A percentile compares a stretch with the other conserved stretches of the same genome.
Conservation (phyloP, 2,888 invertebrate genomes). For the Apotomis turbidana region DNA sequence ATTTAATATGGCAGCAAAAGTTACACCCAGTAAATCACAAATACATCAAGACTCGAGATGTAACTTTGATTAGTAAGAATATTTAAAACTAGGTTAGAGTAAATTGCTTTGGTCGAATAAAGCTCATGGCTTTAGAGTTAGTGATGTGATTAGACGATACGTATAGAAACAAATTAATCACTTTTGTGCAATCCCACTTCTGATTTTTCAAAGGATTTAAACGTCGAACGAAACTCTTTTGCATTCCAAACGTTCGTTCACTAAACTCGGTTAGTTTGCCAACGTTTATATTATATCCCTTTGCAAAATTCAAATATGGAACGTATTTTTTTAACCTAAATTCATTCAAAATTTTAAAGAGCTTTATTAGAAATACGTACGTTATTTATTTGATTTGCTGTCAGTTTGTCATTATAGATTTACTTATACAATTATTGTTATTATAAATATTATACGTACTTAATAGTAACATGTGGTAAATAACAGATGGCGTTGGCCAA, state of each 20-base stretch:
- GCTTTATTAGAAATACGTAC: background rate
- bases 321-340: no score
- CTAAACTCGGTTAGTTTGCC: background rate
- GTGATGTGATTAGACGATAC: conserved; percentile 25
- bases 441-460: background rate
- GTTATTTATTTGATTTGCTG: background rate
- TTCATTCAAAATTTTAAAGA: background rate
- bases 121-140: conserved; percentile 49
- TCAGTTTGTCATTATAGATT: background rate
- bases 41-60: conserved; percentile 60
- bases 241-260: no score
- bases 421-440: background rate
- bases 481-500: background rate
- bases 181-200: conserved; percentile 21
- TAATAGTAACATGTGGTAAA: background rate
- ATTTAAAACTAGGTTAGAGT: conserved; percentile 61
- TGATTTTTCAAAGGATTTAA: background rate
- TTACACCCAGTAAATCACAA: conserved; percentile 57
- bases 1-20: conserved; percentile 60
- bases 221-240: background rate
- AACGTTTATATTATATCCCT: background rate
- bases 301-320: background rate
- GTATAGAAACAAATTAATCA: conserved; percentile 37
- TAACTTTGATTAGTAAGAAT: conserved; percentile 50
- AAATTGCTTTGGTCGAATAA: conserved; percentile 71